A percentile compares a stretch with the other conserved stretches of the same genome.
These are phyloP conservation scores for Chrysolina haemoptera DNA, from an alignment of 2,888 invertebrate species.

Conservation along the genomic window DNA sequence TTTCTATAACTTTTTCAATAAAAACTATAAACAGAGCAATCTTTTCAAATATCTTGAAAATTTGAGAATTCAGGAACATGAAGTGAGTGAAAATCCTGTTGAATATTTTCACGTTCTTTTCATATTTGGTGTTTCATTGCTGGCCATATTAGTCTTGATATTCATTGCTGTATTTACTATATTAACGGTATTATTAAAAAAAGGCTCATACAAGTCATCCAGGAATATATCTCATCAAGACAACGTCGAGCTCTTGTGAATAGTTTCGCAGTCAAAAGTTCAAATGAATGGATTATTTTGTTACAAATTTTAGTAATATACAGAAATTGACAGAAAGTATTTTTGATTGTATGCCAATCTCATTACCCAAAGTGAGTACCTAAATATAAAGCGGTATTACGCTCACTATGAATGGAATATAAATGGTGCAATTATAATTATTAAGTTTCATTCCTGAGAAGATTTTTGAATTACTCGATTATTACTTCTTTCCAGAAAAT, in stretches of 20 bases:
- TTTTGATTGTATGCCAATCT: no score
- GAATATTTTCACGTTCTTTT: not conserved
- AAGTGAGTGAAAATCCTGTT: not conserved
- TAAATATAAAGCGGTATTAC: no score
- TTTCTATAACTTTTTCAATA: not conserved
- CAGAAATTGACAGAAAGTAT: no score
- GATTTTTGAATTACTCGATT: no score
- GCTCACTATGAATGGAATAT: no score
- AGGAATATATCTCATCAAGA: not conserved
- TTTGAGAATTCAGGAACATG: not conserved
- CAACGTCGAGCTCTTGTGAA: not conserved
- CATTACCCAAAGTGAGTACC: no score
- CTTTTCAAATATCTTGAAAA: constrained; percentile 3
- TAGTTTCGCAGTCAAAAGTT: not conserved
- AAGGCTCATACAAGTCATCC: not conserved
- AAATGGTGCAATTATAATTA: no score
- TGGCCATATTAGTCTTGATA: not conserved
- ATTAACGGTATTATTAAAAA: not conserved
- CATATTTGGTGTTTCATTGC: not conserved
- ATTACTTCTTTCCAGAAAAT: no score
- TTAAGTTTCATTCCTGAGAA: no score
- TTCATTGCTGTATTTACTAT: not conserved
- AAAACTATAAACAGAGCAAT: not conserved
- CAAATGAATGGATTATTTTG: no score
- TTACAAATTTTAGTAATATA: no score